phyloP scores from a whole-genome alignment of 2,888 invertebrate genomes.

The Diadegma fenestrale region DNA sequence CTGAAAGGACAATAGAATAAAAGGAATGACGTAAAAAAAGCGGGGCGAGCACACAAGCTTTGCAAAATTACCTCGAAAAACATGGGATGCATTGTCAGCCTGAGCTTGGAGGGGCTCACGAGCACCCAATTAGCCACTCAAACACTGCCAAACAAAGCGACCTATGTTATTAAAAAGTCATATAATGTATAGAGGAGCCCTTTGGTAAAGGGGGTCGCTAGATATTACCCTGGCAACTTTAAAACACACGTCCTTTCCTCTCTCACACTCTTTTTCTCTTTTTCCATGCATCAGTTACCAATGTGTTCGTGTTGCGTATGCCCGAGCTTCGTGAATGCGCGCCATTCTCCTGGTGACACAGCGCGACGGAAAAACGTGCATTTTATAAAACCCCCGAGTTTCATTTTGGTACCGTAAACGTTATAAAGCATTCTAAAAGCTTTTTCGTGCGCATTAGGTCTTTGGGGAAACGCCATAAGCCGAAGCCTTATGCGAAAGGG shows the following conservation, averaged over 20 bases:
- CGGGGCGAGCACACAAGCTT: constrained; percentile 65
- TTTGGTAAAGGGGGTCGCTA: constrained; percentile 40
- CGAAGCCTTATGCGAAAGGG: no score
- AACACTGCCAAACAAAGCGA: constrained; percentile 78
- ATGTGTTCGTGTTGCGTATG: background rate
- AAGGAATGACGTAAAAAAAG: constrained; percentile 48
- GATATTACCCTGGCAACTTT: constrained; percentile 59
- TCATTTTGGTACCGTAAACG: background rate
- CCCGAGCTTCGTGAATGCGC: constrained; percentile 10
- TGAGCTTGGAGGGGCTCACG: constrained; percentile 72
- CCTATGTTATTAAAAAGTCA: constrained; percentile 79
- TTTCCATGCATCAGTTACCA: background rate
- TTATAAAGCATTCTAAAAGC: constrained; percentile 33
- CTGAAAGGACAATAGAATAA: constrained; percentile 52
- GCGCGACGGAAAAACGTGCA: background rate
- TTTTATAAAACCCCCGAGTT: background rate
- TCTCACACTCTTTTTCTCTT: background rate
- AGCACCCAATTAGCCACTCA: constrained; percentile 81
- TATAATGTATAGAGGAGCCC: constrained; percentile 70
- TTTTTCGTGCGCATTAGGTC: constrained; percentile 50
- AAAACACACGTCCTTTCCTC: constrained; percentile 44
- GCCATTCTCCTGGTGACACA: background rate
- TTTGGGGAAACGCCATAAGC: background rate
- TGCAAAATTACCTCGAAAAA: constrained; percentile 74
- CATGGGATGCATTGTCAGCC: constrained; percentile 75